These are phyloP conservation scores for Phodopus roborovskii DNA, from an alignment of 2,113 vertebrate species.

Conservation along the genomic window DNA sequence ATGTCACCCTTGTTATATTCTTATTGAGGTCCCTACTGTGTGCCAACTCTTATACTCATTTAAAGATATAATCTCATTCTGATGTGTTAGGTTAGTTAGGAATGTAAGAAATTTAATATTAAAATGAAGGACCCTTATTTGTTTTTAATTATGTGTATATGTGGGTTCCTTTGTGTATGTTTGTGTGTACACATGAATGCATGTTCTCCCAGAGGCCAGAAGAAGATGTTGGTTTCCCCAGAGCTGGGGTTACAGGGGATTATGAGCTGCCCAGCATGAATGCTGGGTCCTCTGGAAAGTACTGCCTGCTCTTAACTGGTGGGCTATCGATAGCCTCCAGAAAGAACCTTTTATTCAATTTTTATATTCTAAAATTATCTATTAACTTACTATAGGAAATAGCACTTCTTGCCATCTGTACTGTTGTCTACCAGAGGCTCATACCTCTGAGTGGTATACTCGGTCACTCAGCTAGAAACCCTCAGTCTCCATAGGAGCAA, in stretches of 20 bases:
- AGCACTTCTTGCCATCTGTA: slow-evolving; percentile 69
- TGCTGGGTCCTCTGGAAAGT: background rate
- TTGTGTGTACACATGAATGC: background rate
- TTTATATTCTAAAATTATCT: background rate
- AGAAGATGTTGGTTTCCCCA: background rate
- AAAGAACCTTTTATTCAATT: slow-evolving; percentile 5
- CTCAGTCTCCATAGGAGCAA: slow-evolving; percentile 73
- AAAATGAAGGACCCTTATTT: slow-evolving; percentile 13
- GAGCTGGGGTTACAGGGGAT: background rate
- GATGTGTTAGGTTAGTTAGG: background rate
- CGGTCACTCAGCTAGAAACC: slow-evolving; percentile 83
- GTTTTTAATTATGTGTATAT: background rate
- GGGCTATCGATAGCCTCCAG: background rate
- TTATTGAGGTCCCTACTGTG: background rate
- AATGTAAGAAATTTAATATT: background rate
- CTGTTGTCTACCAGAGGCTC: slow-evolving; percentile 50
- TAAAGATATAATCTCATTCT: background rate
- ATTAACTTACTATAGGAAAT: slow-evolving; percentile 47
- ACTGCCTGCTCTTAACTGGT: background rate
- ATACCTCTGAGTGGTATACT: slow-evolving; percentile 71
- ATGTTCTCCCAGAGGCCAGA: background rate
- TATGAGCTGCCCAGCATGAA: background rate
- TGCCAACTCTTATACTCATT: background rate
- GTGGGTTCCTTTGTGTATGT: background rate
- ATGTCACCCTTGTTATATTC: background rate